Evolutionary conservation across 2,797 vertebrate genomes (phyloP).

Genomic region (Pelodytes ibericus): DNA sequence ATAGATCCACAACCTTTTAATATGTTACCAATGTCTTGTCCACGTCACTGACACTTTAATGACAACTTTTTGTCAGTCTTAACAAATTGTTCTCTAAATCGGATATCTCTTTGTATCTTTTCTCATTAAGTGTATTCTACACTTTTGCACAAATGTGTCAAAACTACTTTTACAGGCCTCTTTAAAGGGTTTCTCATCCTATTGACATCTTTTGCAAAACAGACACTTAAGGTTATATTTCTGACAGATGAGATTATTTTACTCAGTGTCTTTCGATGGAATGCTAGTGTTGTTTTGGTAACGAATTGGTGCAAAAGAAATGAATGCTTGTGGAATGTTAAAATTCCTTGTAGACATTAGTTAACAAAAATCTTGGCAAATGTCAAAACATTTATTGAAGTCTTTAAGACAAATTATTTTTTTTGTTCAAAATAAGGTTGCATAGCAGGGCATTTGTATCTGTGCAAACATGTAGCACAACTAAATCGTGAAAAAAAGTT

Average conservation of each 20-base stretch:
- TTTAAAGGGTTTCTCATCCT: not conserved
- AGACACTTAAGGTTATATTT: not conserved
- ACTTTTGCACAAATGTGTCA: not conserved
- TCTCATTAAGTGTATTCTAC: not conserved
- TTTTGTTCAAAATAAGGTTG: not conserved
- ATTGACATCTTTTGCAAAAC: not conserved
- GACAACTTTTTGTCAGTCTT: not conserved
- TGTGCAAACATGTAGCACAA: not conserved
- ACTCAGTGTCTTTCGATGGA: not conserved
- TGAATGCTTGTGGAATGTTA: not conserved
- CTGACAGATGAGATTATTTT: not conserved
- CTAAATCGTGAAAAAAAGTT: not conserved
- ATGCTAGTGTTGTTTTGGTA: not conserved
- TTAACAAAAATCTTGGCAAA: not conserved
- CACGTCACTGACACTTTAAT: not conserved
- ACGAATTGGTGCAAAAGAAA: not conserved
- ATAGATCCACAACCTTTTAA: not conserved
- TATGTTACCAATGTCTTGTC: not conserved
- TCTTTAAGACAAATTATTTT: not conserved
- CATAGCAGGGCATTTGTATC: not conserved
- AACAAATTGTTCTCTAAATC: too few relatives aligned
- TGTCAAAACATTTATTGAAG: conserved; percentile 5
- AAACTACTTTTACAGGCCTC: not conserved
- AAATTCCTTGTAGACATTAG: not conserved
- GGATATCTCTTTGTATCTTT: not conserved